These are phyloP conservation scores for Synanceia verrucosa DNA, from an alignment of 2,797 vertebrate genomes.

Conservation along the genomic window DNA sequence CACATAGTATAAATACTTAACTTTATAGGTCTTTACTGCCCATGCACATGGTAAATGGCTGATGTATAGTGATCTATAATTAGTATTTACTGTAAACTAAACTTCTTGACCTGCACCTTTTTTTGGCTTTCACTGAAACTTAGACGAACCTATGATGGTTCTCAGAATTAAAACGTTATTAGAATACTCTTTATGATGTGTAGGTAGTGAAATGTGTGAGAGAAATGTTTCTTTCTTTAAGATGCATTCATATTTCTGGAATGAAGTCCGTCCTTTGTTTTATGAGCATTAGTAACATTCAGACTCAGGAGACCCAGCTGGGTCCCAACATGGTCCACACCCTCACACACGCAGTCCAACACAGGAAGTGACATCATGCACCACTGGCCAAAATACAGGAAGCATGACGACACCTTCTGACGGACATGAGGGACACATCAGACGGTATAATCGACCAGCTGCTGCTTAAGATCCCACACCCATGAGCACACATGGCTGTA, in stretches of 20 bases:
- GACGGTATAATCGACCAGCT: conserved; percentile 60
- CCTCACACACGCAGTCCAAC: conserved; percentile 43
- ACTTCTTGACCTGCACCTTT: background rate
- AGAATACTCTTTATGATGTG: no score
- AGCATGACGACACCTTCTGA: conserved; percentile 70
- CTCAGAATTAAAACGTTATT: background rate
- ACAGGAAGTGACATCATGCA: conserved; percentile 82
- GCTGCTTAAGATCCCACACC: conserved; percentile 51
- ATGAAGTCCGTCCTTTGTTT: conserved; percentile 25
- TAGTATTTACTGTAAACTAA: background rate
- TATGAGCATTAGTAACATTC: background rate
- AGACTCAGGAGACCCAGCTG: conserved; percentile 70
- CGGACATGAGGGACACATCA: conserved; percentile 69
- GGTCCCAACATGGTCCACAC: conserved; percentile 58
- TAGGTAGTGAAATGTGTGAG: background rate
- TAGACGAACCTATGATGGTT: background rate
- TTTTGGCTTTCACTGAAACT: background rate
- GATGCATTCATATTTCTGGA: conserved; percentile 2
- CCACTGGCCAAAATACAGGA: conserved; percentile 74
- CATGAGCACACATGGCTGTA: conserved; percentile 16
- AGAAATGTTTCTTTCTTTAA: conserved; percentile 6
- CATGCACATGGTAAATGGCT: background rate
- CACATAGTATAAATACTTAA: no score
- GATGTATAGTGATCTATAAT: background rate
- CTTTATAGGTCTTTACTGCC: background rate